Conservation (phyloP, 2,113 vertebrate species). For the Nothocercus nigrocapillus region DNA sequence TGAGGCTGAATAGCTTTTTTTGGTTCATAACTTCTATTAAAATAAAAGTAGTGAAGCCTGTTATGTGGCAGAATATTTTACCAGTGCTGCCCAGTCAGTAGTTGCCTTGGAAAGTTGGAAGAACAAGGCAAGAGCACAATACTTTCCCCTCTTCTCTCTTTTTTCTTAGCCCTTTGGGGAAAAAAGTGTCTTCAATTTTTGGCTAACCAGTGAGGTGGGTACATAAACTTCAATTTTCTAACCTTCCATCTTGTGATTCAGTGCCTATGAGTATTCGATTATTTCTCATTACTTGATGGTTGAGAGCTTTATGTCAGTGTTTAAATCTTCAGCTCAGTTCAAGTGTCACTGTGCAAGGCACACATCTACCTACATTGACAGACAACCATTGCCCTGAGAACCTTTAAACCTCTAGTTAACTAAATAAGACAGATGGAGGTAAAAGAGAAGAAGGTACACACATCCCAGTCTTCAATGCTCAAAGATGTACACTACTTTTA, state of each 20-base stretch:
- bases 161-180: neutral
- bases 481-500: neutral
- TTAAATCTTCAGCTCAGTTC: neutral
- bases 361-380: neutral
- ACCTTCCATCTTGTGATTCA: neutral
- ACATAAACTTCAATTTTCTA: conserved; percentile 23
- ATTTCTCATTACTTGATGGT: neutral
- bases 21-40: neutral
- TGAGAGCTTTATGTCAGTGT: neutral
- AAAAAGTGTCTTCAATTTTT: neutral
- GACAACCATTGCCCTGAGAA: neutral
- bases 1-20: neutral
- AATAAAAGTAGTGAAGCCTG: neutral
- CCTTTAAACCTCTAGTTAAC: conserved; percentile 3
- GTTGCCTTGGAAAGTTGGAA: neutral
- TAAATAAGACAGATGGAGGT: neutral
- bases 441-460: neutral
- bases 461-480: neutral
- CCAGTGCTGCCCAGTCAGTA: neutral
- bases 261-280: neutral
- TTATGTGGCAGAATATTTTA: neutral
- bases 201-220: conserved; percentile 13
- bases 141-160: neutral
- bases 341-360: neutral
- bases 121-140: neutral